Percentiles rank a stretch among this genome's conserved stretches.
These are phyloP conservation scores for Gila orcuttii DNA, from an alignment of 2,113 vertebrate genomes.

Conservation along the genomic window DNA sequence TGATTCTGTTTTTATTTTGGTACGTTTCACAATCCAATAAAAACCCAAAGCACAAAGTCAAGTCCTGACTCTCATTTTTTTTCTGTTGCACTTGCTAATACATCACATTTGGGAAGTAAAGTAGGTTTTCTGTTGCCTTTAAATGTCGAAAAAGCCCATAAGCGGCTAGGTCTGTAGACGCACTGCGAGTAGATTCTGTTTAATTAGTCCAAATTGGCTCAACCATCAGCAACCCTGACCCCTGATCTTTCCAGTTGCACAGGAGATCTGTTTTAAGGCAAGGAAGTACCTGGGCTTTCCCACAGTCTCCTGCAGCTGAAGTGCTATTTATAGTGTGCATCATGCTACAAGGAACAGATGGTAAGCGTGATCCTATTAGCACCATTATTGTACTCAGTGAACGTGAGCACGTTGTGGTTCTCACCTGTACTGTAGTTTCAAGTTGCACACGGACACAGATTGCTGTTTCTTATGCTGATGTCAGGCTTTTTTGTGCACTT, in stretches of 20 bases:
- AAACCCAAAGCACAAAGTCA: background rate
- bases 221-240: background rate
- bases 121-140: background rate
- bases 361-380: conserved; percentile 52
- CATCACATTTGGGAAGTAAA: background rate
- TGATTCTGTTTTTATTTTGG: too few species aligned
- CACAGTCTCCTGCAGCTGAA: conserved; percentile 1
- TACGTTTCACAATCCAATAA: too few species aligned
- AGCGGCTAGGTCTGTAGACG: background rate
- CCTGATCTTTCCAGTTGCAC: background rate
- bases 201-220: background rate
- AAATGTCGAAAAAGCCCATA: background rate
- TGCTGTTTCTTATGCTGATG: background rate
- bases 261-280: conserved; percentile 2
- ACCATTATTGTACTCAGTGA: conserved; percentile 37
- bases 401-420: background rate
- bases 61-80: background rate
- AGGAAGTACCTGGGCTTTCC: conserved; percentile 23
- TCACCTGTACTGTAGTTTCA: conserved; percentile 30
- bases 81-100: background rate
- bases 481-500: background rate
- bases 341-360: conserved; percentile 46
- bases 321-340: conserved; percentile 51
- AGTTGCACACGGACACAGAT: background rate
- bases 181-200: background rate